A percentile compares a stretch with the other conserved stretches of the same genome.
phyloP scores from a whole-genome alignment of 1,140 invertebrate species.

The Drosophila elegans region DNA sequence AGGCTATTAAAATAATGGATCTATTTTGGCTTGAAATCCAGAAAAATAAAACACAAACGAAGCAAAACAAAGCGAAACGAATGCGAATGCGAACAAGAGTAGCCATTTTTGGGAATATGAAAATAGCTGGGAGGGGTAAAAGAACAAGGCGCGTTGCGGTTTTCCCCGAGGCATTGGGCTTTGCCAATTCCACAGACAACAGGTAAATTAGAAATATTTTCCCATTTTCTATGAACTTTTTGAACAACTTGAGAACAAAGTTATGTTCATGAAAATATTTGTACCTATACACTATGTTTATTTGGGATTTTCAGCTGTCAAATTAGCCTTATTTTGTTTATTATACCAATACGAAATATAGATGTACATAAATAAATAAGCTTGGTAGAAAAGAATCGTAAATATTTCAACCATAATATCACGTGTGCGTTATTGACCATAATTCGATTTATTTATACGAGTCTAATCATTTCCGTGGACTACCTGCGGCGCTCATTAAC shows the following conservation, averaged over 20 bases:
- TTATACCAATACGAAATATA: conserved; percentile 5
- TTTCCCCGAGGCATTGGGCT: conserved; percentile 28
- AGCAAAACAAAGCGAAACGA: conserved; percentile 28
- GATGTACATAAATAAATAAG: conserved; percentile 41
- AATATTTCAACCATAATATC: conserved; percentile 62
- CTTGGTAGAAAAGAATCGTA: conserved; percentile 39
- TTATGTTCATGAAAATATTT: conserved; percentile 44
- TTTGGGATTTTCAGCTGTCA: conserved; percentile 35
- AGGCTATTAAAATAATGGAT: conserved; percentile 82
- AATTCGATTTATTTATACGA: conserved; percentile 68
- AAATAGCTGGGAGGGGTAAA: background rate
- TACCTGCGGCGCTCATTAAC: conserved; percentile 71
- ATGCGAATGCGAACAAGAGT: conserved; percentile 40
- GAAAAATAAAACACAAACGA: conserved; percentile 19
- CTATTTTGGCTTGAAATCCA: conserved; percentile 66
- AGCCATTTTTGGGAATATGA: conserved; percentile 56
- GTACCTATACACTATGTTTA: background rate
- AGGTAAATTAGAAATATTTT: conserved; percentile 36
- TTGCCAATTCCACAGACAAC: conserved; percentile 26
- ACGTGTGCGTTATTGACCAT: conserved; percentile 67
- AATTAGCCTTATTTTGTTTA: conserved; percentile 8
- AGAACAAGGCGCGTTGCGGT: conserved; percentile 12
- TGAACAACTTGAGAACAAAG: conserved; percentile 11
- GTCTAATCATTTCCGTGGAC: conserved; percentile 33
- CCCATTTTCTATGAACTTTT: conserved; percentile 24